Conservation (phyloP, 1,140 invertebrate species). For the Drosophila novamexicana region DNA sequence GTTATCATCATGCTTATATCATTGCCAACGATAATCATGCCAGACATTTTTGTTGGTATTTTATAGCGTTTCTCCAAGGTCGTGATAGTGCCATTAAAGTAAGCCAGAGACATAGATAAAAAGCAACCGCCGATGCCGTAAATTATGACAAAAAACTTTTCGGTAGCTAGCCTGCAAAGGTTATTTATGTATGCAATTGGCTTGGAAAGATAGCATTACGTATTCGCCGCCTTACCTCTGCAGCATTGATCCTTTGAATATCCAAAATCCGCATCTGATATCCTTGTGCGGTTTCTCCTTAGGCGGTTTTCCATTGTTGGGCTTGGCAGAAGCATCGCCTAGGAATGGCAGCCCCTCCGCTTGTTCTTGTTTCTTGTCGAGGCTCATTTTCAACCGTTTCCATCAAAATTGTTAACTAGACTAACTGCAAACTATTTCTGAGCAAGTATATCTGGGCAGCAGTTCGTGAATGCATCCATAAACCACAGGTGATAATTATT, state of each 20-base stretch:
- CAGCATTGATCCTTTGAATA: slow-evolving; percentile 78
- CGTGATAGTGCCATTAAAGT: slow-evolving; percentile 91
- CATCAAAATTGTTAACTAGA: not conserved
- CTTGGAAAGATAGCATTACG: no score
- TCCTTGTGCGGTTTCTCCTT: slow-evolving; percentile 73
- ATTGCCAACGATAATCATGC: slow-evolving; percentile 89
- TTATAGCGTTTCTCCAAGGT: slow-evolving; percentile 93
- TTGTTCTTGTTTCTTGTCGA: slow-evolving; percentile 14
- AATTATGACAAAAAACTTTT: slow-evolving; percentile 89
- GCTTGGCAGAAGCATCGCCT: slow-evolving; percentile 1
- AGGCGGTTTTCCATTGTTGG: not conserved
- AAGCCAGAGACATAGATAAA: slow-evolving; percentile 89
- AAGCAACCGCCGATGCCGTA: slow-evolving; percentile 90
- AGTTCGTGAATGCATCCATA: slow-evolving; percentile 16
- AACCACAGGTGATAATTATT: not conserved
- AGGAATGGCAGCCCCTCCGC: slow-evolving; percentile 44
- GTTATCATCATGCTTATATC: slow-evolving; percentile 78
- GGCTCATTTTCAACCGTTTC: slow-evolving; percentile 10
- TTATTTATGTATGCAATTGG: not conserved
- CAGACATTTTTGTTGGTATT: slow-evolving; percentile 90
- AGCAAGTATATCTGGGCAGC: not conserved
- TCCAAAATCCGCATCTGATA: slow-evolving; percentile 87
- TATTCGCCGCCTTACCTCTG: slow-evolving; percentile 39
- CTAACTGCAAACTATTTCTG: slow-evolving; percentile 3
- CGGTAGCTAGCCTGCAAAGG: slow-evolving; percentile 85